These are phyloP conservation scores for Brachionus manjavacas DNA, from an alignment of 1,140 invertebrate genomes.

Conservation along the genomic window DNA sequence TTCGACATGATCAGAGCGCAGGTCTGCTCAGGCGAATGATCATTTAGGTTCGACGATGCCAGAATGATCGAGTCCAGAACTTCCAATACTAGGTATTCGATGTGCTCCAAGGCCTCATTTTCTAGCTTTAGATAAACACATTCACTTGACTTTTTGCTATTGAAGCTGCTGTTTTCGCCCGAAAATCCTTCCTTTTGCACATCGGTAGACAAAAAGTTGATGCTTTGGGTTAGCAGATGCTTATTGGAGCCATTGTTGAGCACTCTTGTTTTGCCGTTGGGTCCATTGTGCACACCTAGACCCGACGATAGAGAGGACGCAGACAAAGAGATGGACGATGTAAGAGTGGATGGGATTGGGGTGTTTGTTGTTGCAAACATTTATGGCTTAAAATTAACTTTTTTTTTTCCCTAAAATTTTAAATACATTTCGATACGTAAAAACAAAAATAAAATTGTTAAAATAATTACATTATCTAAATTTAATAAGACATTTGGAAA, in stretches of 20 bases:
- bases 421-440: not conserved
- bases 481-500: not conserved
- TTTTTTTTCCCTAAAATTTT: not conserved
- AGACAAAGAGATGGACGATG: not conserved
- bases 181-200: conserved; percentile 3
- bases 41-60: conserved; percentile 10
- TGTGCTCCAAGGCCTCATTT: conserved; percentile 22
- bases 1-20: conserved; percentile 14
- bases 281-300: not conserved
- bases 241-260: not conserved
- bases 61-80: conserved; percentile 4
- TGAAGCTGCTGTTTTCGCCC: not conserved
- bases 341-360: not conserved
- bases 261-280: not conserved
- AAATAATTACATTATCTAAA: conserved; percentile 13
- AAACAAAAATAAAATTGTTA: not conserved
- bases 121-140: not conserved
- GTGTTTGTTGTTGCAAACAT: not conserved
- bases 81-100: conserved; percentile 18
- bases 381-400: no score
- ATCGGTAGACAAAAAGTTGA: conserved; percentile 1
- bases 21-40: not conserved
- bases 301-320: not conserved
- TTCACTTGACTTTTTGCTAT: not conserved
- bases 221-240: not conserved